These are phyloP conservation scores for Drosophila nigricruria DNA, from an alignment of 2,888 invertebrate species.

Conservation along the genomic window DNA sequence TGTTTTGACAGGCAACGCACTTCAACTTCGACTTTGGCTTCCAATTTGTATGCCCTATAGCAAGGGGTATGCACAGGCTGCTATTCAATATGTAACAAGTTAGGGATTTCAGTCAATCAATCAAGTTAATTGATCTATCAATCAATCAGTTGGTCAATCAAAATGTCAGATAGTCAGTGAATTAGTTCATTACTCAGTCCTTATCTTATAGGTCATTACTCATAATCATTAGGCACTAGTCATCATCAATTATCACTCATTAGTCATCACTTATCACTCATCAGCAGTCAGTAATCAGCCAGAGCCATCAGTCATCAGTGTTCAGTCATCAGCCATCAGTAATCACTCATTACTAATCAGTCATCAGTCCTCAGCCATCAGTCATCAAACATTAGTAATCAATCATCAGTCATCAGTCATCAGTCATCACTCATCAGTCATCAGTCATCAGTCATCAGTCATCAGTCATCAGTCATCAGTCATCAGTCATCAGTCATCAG, in stretches of 20 bases:
- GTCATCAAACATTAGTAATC: neutral
- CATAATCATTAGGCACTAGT: neutral
- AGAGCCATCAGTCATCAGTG: neutral
- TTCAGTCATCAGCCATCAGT: neutral
- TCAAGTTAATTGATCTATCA: neutral
- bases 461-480: neutral
- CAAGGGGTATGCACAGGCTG: neutral
- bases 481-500: neutral
- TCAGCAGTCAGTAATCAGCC: neutral
- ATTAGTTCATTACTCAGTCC: neutral
- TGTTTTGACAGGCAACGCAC: slow-evolving; percentile 63
- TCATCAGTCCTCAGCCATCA: neutral
- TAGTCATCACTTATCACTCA: neutral
- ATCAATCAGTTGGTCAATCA: neutral
- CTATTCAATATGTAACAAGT: neutral
- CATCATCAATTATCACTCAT: neutral
- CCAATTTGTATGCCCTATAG: slow-evolving; percentile 15
- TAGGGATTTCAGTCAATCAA: neutral
- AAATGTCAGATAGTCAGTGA: no score
- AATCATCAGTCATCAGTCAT: neutral
- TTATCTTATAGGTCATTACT: neutral
- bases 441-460: neutral
- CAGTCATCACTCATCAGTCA: neutral
- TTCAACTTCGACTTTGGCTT: slow-evolving; percentile 42
- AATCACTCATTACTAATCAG: neutral